Evolutionary conservation across 2,888 invertebrate species (phyloP).

Genomic region (Netelia melanura): DNA sequence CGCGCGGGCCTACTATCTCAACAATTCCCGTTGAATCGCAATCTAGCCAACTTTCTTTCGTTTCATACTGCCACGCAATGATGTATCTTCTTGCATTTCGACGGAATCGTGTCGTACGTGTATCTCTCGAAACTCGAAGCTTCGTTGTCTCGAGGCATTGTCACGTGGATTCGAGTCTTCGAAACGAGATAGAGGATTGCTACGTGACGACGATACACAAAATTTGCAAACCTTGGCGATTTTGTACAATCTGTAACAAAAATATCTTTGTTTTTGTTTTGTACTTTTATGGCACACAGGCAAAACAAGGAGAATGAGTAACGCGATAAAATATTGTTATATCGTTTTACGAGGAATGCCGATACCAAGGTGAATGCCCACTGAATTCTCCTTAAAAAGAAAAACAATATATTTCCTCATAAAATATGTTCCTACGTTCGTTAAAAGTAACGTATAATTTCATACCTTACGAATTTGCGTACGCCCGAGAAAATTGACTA

Average conservation of each 20-base stretch:
- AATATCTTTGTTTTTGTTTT: background rate
- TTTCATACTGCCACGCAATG: background rate
- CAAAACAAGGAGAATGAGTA: background rate
- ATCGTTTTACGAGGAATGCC: background rate
- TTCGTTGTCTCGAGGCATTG: background rate
- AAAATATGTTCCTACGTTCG: too few relatives aligned
- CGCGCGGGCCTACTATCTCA: background rate
- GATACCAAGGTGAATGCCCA: background rate
- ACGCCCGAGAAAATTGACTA: too few relatives aligned
- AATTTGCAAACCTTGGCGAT: slow-evolving; percentile 22
- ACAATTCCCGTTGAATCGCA: background rate
- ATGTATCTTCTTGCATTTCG: background rate
- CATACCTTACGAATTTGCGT: too few relatives aligned
- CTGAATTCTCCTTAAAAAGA: background rate
- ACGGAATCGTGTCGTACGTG: background rate
- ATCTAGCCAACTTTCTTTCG: slow-evolving; percentile 2
- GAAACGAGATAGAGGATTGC: background rate
- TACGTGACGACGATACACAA: slow-evolving; percentile 33
- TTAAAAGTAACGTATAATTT: too few relatives aligned
- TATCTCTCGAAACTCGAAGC: slow-evolving; percentile 3
- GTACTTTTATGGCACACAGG: background rate
- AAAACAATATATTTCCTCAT: too few relatives aligned
- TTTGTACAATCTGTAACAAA: background rate
- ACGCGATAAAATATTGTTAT: background rate
- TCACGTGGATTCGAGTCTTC: background rate